Percentiles rank a stretch among this genome's conserved stretches.
Evolutionary conservation across 2,113 vertebrate species (phyloP).

Genomic region (Nothobranchius kuhntae): DNA sequence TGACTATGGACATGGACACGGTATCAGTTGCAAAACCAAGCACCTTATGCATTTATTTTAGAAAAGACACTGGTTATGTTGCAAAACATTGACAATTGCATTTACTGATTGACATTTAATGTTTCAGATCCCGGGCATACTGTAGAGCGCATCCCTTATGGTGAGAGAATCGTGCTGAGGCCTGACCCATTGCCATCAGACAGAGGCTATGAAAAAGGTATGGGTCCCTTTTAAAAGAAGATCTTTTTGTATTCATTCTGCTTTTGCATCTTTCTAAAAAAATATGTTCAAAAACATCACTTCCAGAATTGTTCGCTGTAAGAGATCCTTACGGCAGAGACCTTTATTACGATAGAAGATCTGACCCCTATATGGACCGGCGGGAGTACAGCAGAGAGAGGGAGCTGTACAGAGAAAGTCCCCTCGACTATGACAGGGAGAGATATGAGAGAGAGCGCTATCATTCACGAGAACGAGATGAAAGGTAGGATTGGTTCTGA

Average conservation of each 20-base stretch:
- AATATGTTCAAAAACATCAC: neutral
- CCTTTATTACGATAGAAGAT: slow-evolving; percentile 87
- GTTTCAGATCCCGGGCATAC: slow-evolving; percentile 80
- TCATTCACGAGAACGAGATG: slow-evolving; percentile 87
- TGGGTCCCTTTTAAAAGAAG: neutral
- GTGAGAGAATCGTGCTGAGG: slow-evolving; percentile 92
- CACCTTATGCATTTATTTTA: slow-evolving; percentile 11
- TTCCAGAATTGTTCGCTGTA: slow-evolving; percentile 81
- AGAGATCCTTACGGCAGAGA: slow-evolving; percentile 90
- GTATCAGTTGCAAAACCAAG: slow-evolving; percentile 66
- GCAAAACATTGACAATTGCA: neutral
- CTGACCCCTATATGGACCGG: slow-evolving; percentile 85
- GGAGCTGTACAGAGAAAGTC: slow-evolving; percentile 80
- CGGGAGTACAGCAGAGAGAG: slow-evolving; percentile 91
- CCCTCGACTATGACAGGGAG: slow-evolving; percentile 89
- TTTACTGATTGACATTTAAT: slow-evolving; percentile 2
- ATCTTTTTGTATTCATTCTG: neutral
- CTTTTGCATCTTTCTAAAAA: neutral
- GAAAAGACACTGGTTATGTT: neutral
- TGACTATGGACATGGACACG: slow-evolving; percentile 90
- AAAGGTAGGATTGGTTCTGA: slow-evolving; percentile 78
- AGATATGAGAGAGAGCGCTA: slow-evolving; percentile 90
- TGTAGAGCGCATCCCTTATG: slow-evolving; percentile 94
- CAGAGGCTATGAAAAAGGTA: slow-evolving; percentile 91
- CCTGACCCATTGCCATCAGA: slow-evolving; percentile 88